Percentiles rank a stretch among this genome's conserved stretches.
Conservation (phyloP, 2,113 vertebrate species). For the Tragelaphus buxtoni region DNA sequence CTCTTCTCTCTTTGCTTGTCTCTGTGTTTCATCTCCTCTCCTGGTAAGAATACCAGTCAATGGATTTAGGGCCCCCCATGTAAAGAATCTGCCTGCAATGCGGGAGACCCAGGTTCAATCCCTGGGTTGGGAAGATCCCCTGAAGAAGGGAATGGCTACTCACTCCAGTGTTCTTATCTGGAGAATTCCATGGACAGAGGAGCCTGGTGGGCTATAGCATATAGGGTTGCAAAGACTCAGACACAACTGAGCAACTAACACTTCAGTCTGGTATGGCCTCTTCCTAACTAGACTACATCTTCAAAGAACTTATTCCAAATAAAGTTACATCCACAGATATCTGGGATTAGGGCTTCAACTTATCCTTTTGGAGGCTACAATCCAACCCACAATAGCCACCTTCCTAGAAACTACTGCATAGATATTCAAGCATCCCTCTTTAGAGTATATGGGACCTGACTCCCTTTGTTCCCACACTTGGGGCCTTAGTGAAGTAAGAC, state of each 20-base stretch:
- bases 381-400: neutral
- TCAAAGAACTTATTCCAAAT: neutral
- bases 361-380: neutral
- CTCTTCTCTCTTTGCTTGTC: neutral
- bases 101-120: neutral
- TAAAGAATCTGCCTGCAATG: neutral
- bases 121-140: neutral
- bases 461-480: neutral
- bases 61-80: neutral
- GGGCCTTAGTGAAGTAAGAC: neutral
- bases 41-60: neutral
- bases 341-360: neutral
- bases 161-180: neutral
- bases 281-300: neutral
- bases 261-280: neutral
- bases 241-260: neutral
- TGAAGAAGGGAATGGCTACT: neutral
- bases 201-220: neutral
- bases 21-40: neutral
- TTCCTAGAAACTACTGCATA: neutral
- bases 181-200: neutral
- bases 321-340: neutral
- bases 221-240: neutral
- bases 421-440: neutral
- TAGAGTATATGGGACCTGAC: neutral